Evolutionary conservation across 2,797 vertebrate genomes (phyloP), one percentile per base, ranked within the genome.

Genomic region (Choloepus didactylus): DNA sequence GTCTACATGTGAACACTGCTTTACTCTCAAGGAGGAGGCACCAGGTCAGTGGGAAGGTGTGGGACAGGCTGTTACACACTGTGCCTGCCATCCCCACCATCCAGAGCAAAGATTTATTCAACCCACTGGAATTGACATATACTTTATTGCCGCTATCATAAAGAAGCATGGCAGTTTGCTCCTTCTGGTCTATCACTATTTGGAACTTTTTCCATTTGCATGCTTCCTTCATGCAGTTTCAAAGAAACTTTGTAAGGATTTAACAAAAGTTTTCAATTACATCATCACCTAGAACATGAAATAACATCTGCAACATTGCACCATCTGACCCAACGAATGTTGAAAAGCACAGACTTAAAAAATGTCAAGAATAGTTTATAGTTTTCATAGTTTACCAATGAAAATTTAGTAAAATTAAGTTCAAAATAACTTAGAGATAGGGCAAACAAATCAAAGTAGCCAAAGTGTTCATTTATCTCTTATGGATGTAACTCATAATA

Each of bases 101-200:
- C 69, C 85, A 14, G 31, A 90, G 69, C 73, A 64, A 67, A 92
- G 96, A 97, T 96, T 96, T 89, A 97, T 95, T 79, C 89, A 87
- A n/a, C 76, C 77, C 80, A 69, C 76, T 0, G 35, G 87, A 91
- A 96, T 8, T 21, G 29, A 66, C 82, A 15, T 4, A 0, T 38
- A 96, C 82, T 92, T 81, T 85, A 66, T 81, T 21, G 16, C 44
- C 2, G 5, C 64, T 77, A 35, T 70, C 66, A 81, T 80, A 86
- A 93, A 94, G 81, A 76, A 83, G 49, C 27, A 19, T 2, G 0
- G 94, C n/a, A 56, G 14, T 67, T 49, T 49, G 46, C 70, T 67
- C 76, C 69, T 76, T 93, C 80, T 70, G 75, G 60, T 89, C 85
- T 81, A n/a, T n/a, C 88, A 12, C 64, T n/a, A 5, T 38, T 84